Percentiles rank a stretch among this genome's conserved stretches.
These are phyloP conservation scores for Cerastis rubricosa DNA, from an alignment of 2,888 invertebrate genomes.

Conservation along the genomic window DNA sequence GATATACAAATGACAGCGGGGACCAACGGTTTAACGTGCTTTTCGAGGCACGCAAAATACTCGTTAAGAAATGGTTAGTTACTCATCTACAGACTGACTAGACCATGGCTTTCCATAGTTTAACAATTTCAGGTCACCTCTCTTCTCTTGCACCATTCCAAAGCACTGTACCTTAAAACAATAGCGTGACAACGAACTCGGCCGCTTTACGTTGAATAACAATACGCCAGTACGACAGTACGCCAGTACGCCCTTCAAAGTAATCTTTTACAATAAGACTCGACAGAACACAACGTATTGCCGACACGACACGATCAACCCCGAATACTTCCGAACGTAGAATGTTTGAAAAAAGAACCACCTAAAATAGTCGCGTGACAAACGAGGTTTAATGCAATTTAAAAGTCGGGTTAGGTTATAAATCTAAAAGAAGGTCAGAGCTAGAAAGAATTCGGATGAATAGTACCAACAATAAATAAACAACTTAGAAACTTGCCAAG, in stretches of 20 bases:
- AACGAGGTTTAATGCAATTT: constrained; percentile 53
- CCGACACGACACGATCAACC: constrained; percentile 40
- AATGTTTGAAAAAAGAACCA: constrained; percentile 41
- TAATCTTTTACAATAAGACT: constrained; percentile 63
- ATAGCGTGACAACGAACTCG: constrained; percentile 66
- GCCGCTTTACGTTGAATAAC: constrained; percentile 61
- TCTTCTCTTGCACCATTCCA: constrained; percentile 42
- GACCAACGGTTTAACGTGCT: neutral
- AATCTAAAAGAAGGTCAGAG: constrained; percentile 41
- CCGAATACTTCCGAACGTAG: constrained; percentile 34
- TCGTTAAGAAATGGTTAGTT: too few species aligned
- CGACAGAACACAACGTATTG: constrained; percentile 30
- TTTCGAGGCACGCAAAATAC: too few species aligned
- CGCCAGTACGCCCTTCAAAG: constrained; percentile 53
- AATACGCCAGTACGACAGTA: constrained; percentile 53
- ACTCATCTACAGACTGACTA: too few species aligned
- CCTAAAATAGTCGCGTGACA: constrained; percentile 54
- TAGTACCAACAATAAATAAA: constrained; percentile 10
- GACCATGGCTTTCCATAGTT: too few species aligned
- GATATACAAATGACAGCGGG: neutral
- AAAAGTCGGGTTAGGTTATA: constrained; percentile 29
- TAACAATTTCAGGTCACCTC: neutral
- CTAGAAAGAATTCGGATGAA: constrained; percentile 28
- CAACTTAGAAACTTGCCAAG: constrained; percentile 5
- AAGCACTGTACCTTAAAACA: constrained; percentile 56